Evolutionary conservation across 23 tunicate genomes (phyloP).

Genomic region (Ciona savignyi): DNA sequence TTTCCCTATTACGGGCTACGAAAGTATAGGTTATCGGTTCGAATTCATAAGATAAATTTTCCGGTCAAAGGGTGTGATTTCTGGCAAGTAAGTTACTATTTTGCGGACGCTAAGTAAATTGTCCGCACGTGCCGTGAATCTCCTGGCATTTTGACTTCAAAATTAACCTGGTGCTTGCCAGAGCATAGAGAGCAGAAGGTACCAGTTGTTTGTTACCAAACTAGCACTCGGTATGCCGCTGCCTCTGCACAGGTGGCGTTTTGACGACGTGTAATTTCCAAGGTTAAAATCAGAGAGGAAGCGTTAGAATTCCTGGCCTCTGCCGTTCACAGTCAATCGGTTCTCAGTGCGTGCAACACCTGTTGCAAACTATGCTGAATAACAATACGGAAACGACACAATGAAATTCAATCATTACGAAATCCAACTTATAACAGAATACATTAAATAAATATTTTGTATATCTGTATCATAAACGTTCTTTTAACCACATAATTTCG

Average conservation of each 20-base stretch:
- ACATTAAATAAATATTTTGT: too few relatives aligned
- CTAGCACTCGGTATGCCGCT: background rate
- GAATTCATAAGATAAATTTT: background rate
- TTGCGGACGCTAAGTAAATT: background rate
- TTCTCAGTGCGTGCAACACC: too few relatives aligned
- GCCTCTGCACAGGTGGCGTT: background rate
- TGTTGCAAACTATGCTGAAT: too few relatives aligned
- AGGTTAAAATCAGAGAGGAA: conserved; percentile 1
- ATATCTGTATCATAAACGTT: too few relatives aligned
- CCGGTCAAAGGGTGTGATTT: background rate
- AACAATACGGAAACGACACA: too few relatives aligned
- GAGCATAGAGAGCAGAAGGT: background rate
- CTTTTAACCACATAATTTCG: too few relatives aligned
- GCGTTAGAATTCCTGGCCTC: background rate
- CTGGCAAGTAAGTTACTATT: background rate
- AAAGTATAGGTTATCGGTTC: background rate
- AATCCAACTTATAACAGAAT: too few relatives aligned
- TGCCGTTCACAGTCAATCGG: background rate
- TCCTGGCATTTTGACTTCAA: background rate
- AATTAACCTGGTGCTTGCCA: background rate
- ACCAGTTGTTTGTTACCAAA: background rate
- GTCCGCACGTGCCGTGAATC: background rate
- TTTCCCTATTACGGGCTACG: background rate
- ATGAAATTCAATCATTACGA: too few relatives aligned
- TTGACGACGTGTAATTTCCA: conserved; percentile 1